Conservation (phyloP, 2,113 vertebrate genomes). For the Amphiprion ocellaris region DNA sequence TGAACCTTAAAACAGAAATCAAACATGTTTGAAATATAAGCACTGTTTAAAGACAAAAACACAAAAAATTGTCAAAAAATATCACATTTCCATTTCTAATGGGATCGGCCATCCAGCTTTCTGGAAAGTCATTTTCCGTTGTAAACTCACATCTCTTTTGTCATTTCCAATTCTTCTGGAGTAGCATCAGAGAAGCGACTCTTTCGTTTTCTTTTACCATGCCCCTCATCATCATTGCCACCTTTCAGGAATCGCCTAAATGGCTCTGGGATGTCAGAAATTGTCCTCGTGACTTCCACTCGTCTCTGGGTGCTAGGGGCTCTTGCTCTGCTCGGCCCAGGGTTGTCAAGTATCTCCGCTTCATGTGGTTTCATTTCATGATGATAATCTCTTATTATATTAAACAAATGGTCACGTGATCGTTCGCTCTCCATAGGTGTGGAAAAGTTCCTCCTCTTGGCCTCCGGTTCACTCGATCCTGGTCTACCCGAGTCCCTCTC, state of each 20-base stretch:
- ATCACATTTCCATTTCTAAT: not conserved
- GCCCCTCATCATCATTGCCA: not conserved
- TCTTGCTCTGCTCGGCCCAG: constrained; percentile 20
- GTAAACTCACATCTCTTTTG: constrained; percentile 68
- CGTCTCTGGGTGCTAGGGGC: constrained; percentile 25
- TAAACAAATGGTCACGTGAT: constrained; percentile 24
- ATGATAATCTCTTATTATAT: constrained; percentile 50
- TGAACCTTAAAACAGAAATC: constrained; percentile 46
- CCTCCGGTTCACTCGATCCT: constrained; percentile 53
- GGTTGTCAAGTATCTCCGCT: not conserved
- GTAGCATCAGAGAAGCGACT: constrained; percentile 82
- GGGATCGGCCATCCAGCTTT: not conserved
- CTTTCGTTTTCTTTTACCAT: constrained; percentile 72
- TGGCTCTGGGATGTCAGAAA: constrained; percentile 76
- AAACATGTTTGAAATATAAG: not conserved
- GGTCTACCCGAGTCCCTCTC: constrained; percentile 45
- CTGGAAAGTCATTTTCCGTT: not conserved
- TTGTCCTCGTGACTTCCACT: constrained; percentile 34
- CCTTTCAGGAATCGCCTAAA: constrained; percentile 76
- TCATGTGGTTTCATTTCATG: constrained; percentile 15
- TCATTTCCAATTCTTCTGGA: constrained; percentile 67
- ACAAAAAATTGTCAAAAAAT: not conserved
- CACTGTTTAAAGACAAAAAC: not conserved
- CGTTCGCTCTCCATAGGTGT: constrained; percentile 2
- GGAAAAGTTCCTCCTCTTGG: constrained; percentile 39